A percentile compares a stretch with the other conserved stretches of the same genome.
Evolutionary conservation across 2,888 invertebrate genomes (phyloP).

Genomic region (Mongoloraphidia duomilia): DNA sequence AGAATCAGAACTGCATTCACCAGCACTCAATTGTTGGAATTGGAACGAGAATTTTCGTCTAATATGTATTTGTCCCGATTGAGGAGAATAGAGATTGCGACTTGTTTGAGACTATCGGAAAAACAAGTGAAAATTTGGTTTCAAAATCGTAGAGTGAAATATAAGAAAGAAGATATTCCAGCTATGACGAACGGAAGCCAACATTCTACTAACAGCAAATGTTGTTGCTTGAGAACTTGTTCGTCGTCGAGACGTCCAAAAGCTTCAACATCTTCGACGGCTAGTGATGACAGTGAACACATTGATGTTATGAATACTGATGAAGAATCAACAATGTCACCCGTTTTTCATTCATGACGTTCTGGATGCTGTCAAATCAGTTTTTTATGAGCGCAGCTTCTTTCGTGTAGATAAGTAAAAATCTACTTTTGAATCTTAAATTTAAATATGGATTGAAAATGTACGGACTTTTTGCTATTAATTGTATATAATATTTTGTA

Average conservation of each 20-base stretch:
- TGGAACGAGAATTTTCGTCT: constrained; percentile 76
- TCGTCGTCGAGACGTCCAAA: constrained; percentile 19
- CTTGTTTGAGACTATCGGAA: constrained; percentile 72
- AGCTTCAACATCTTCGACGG: constrained; percentile 18
- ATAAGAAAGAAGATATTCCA: constrained; percentile 76
- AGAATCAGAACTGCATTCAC: constrained; percentile 89
- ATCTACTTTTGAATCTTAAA: no score
- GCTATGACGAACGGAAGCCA: constrained; percentile 8
- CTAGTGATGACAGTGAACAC: constrained; percentile 24
- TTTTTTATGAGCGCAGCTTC: no score
- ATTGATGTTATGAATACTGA: constrained; percentile 28
- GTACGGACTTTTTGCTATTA: no score
- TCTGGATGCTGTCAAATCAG: no score
- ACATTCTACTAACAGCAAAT: constrained; percentile 22
- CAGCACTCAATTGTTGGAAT: constrained; percentile 70
- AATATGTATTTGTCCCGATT: constrained; percentile 86
- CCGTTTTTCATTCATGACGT: no score
- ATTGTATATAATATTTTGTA: no score
- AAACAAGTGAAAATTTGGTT: constrained; percentile 96
- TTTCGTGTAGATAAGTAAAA: no score
- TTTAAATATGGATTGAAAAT: no score
- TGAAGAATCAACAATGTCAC: constrained; percentile 13
- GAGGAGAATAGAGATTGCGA: constrained; percentile 85
- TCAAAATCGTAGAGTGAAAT: constrained; percentile 83
- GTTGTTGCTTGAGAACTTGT: constrained; percentile 37